Evolutionary conservation across 1,140 invertebrate species (phyloP), one percentile per base, ranked within the genome.

Genomic region (Lordiphosa clarofinis): DNA sequence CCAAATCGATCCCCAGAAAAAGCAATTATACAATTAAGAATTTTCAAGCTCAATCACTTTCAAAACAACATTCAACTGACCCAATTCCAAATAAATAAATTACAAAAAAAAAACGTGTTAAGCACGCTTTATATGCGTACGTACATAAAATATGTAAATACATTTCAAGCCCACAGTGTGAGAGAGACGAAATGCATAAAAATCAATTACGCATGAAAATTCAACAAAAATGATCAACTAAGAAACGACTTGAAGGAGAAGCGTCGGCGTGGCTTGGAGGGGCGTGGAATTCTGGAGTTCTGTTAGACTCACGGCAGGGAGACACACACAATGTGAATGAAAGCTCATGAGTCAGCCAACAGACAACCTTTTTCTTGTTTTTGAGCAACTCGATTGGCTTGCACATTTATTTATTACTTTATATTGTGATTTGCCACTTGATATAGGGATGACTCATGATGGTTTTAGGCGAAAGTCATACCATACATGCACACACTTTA

Each of bases 201-300:
- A 82, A 81, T 82, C 76, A 81, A 81, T 81, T 81, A 82, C 72
- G 76, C 76, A 68, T 81, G 76, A 82, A 82, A 76, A 81, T 53
- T 69, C 36, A 63, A 53, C 40, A 33, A 56, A 40, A 10, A 33
- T 21, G 4, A 21, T 21, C 21, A 21, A 15, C 15, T 15, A 15
- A 15, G 3, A 15, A 15, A 15, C 15, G 46, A 48, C 19, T 37
- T 46, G 24, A 59, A 53, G 49, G 37, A 40, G 28, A 47, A 12
- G 54, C 60, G 59, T 53, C 64, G 57, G 56, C 56, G 73, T 53
- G 57, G 57, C 59, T 42, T 5, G 10, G 11, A 15, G 15, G 24
- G 24, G 24, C 24, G 24, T 28, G 24, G 24, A 28, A 28, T 28
- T 28, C 6, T 28, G 5, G 24, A 6, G 24, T 28, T 28, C 24